Conservation (phyloP, 1,140 invertebrate species). For the Drosophila setifemur region DNA sequence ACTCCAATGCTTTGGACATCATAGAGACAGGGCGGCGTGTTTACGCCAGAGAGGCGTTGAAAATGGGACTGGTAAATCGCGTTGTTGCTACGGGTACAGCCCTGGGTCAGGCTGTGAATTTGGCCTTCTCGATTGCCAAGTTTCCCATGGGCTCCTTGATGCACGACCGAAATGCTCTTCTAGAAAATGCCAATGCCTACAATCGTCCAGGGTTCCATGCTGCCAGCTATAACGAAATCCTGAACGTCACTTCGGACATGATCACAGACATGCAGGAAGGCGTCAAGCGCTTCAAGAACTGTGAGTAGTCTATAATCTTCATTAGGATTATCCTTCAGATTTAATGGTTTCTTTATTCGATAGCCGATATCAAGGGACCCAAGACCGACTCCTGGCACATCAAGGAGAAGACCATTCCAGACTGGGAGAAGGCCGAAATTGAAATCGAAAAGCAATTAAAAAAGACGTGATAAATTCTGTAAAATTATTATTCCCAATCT, state of each 20-base stretch:
- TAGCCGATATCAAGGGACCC: constrained; percentile 89
- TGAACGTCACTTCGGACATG: constrained; percentile 85
- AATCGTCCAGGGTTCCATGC: constrained; percentile 84
- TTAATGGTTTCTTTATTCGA: not conserved
- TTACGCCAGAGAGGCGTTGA: constrained; percentile 89
- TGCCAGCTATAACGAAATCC: constrained; percentile 87
- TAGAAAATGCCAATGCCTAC: constrained; percentile 86
- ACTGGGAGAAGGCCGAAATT: constrained; percentile 84
- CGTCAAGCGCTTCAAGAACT: constrained; percentile 87
- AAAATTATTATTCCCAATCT: not conserved
- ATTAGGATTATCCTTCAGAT: not conserved
- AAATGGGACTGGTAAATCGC: constrained; percentile 90
- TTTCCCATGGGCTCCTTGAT: constrained; percentile 91
- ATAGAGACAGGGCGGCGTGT: constrained; percentile 92
- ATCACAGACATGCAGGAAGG: constrained; percentile 87
- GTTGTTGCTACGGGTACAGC: constrained; percentile 91
- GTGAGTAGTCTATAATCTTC: constrained; percentile 49
- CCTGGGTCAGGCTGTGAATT: constrained; percentile 90
- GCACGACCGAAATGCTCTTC: constrained; percentile 87
- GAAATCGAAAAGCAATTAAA: constrained; percentile 41
- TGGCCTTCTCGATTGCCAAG: constrained; percentile 89
- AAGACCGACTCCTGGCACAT: constrained; percentile 87
- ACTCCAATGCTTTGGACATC: constrained; percentile 92
- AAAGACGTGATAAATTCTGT: constrained; percentile 1
- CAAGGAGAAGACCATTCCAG: constrained; percentile 83